phyloP scores from a whole-genome alignment of 2,797 vertebrate genomes.

The Sebastes flavidus region DNA sequence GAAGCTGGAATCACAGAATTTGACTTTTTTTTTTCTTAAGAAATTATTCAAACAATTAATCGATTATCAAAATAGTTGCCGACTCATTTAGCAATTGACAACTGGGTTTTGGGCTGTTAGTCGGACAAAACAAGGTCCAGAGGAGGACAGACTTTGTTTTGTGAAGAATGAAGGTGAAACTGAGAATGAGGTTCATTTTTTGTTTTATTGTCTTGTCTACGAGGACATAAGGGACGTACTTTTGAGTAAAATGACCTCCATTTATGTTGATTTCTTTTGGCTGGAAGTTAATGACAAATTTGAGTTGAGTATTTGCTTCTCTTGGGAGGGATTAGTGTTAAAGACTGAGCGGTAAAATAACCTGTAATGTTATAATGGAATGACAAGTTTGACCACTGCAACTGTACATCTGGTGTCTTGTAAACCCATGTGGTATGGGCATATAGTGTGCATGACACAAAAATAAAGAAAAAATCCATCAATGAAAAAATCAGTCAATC shows the following conservation, averaged over 20 bases:
- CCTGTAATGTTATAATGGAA: background rate
- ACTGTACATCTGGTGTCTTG: background rate
- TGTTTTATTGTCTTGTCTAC: background rate
- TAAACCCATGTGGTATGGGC: background rate
- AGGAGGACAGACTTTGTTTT: background rate
- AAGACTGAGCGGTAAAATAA: background rate
- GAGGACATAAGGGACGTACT: background rate
- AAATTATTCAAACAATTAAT: too few species aligned
- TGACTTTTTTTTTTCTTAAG: too few species aligned
- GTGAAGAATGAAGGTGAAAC: background rate
- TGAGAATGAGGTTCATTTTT: background rate
- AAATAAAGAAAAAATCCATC: background rate
- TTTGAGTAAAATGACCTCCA: background rate
- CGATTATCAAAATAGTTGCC: too few species aligned
- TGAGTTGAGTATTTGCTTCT: background rate
- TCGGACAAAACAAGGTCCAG: background rate
- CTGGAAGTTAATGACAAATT: background rate
- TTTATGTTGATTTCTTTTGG: background rate
- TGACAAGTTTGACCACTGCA: background rate
- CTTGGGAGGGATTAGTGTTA: background rate
- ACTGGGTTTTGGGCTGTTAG: background rate
- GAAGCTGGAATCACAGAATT: too few species aligned
- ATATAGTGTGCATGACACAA: background rate
- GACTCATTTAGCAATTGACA: too few species aligned
- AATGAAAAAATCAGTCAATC: background rate